Base-by-base conservation (phyloP, 1,140 invertebrate species). In the Eueides isabella region DNA sequence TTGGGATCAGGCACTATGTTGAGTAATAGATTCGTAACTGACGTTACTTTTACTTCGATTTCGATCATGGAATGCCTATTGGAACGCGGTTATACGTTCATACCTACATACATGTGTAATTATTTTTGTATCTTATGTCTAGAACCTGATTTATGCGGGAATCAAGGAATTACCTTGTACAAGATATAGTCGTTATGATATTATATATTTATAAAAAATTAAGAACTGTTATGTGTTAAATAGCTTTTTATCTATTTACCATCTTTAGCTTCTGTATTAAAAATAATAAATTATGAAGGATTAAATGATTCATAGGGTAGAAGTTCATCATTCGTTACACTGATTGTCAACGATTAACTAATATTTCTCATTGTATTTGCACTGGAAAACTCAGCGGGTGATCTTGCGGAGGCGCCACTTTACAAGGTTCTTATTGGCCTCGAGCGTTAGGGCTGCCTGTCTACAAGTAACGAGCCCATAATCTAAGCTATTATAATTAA, bases 381-480 rank as follows among this genome's bases (percentile, higher is more conserved):
- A 85, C 80, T 84, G 84, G 68, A 77, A 73, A 76, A 75, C 89
- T 75, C 87, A 87, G 87, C 87, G 83, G 88, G 90, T 82, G 87
- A 83, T 81, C 80, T 72, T 85, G 85, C 79, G 69, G 86, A 91
- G 88, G 89, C 89, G 89, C 90, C 88, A 83, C 80, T 71, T 70
- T 89, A 92, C 90, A 90, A 82, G 83, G 81, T 85, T 80, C 78
- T 83, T 78, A 90, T 87, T 85, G 88, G 84, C 87, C 80, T 78
- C 79, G 67, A 86, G 88, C 85, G 83, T 82, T 84, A 89, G 80
- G 85, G 87, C 83, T 91, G 89, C 85, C 89, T 85, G 86, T 86
- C 84, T 83, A 84, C 78, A 82, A 85, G 85, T 85, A 89, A 88
- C 81, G 79, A 85, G 78, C 82, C 75, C 72, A 76, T 75, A 82